Conservation (phyloP, 2,888 invertebrate genomes). For the Cheilosia pagana region DNA sequence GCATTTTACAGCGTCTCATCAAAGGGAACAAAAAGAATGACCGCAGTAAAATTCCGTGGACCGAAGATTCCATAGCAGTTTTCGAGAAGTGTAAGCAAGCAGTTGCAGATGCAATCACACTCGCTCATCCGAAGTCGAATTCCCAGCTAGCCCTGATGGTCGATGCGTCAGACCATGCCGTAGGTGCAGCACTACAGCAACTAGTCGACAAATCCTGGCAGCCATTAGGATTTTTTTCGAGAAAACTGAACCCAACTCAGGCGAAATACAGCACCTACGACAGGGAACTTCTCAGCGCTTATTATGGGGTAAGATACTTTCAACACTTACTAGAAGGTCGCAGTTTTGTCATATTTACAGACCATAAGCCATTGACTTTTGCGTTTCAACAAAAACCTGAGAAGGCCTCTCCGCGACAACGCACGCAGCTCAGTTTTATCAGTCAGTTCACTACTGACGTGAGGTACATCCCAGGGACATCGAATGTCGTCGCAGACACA, state of each 20-base stretch:
- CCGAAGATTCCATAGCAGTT: conserved; percentile 39
- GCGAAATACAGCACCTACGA: conserved; percentile 81
- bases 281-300: conserved; percentile 80
- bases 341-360: conserved; percentile 78
- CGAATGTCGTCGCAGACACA: too few relatives aligned
- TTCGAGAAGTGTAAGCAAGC: conserved; percentile 13
- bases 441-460: conserved; percentile 42
- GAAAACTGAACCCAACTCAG: conserved; percentile 78
- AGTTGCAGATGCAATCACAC: conserved; percentile 48
- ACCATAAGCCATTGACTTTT: conserved; percentile 80
- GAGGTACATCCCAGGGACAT: not conserved
- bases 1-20: not conserved
- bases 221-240: conserved; percentile 80
- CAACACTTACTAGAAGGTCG: conserved; percentile 80
- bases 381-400: conserved; percentile 78
- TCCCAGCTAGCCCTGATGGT: conserved; percentile 76
- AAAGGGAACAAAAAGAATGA: conserved; percentile 36
- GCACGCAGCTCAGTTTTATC: conserved; percentile 78
- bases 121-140: conserved; percentile 78
- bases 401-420: conserved; percentile 79
- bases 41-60: conserved; percentile 23
- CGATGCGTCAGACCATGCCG: conserved; percentile 79
- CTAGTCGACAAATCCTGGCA: conserved; percentile 75
- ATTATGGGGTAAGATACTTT: conserved; percentile 80
- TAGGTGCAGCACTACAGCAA: conserved; percentile 81